phyloP scores from a whole-genome alignment of 2,113 vertebrate species.

The rabbit (Oryctolagus cuniculus) region mOryCun1.1 NC_091443.1:83844001-83844500 shows the following conservation, averaged over 20 bases:
- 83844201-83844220: neutral
- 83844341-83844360: neutral
- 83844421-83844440: neutral
- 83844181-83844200: neutral
- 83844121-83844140: neutral
- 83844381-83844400: neutral
- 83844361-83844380: neutral
- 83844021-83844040: neutral
- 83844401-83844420: neutral
- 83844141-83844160: neutral
- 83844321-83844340: neutral
- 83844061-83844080: neutral
- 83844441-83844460: neutral
- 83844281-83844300: neutral
- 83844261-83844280: neutral
- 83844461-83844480: neutral
- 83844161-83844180: neutral
- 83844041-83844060: neutral
- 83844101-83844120: neutral
- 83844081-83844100: constrained; percentile 25
- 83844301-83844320: neutral
- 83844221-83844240: neutral
- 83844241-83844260: neutral
- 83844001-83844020: neutral
- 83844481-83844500: neutral